Percentiles rank a stretch among this genome's conserved stretches.
phyloP scores from a whole-genome alignment of 2,797 vertebrate species.

The Calcarius lapponicus region DNA sequence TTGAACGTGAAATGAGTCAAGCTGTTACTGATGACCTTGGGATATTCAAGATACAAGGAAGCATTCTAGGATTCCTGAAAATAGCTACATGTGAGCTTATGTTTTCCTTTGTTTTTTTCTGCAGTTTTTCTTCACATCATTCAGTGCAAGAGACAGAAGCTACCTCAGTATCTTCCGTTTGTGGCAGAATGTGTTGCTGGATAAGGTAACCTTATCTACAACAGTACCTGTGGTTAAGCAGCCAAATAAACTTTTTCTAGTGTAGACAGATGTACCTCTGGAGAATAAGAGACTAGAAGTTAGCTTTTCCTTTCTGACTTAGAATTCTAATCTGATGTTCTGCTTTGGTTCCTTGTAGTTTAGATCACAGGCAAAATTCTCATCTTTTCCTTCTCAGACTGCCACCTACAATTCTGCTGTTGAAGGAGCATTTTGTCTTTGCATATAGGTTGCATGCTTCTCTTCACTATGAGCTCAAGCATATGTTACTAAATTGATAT shows the following conservation, averaged over 20 bases:
- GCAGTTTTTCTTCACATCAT: constrained; percentile 93
- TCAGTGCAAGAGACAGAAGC: constrained; percentile 90
- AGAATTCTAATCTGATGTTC: neutral
- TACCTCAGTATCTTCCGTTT: constrained; percentile 88
- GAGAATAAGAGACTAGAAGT: neutral
- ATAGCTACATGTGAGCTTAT: neutral
- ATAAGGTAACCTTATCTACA: constrained; percentile 82
- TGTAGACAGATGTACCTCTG: neutral
- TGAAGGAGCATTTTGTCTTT: neutral
- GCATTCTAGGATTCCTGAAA: neutral
- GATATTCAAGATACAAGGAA: neutral
- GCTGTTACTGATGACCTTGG: neutral
- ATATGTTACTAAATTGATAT: neutral
- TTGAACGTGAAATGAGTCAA: neutral
- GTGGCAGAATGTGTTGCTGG: constrained; percentile 91
- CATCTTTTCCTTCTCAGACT: neutral
- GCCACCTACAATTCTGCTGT: neutral
- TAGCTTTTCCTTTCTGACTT: neutral
- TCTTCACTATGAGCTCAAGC: neutral
- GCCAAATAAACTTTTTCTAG: neutral
- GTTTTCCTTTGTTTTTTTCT: neutral
- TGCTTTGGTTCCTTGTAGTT: neutral
- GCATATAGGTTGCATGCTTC: neutral
- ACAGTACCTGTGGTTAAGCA: neutral
- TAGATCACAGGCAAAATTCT: neutral